phyloP scores from a whole-genome alignment of 1,140 invertebrate genomes.

The Hesperophylax magnus region DNA sequence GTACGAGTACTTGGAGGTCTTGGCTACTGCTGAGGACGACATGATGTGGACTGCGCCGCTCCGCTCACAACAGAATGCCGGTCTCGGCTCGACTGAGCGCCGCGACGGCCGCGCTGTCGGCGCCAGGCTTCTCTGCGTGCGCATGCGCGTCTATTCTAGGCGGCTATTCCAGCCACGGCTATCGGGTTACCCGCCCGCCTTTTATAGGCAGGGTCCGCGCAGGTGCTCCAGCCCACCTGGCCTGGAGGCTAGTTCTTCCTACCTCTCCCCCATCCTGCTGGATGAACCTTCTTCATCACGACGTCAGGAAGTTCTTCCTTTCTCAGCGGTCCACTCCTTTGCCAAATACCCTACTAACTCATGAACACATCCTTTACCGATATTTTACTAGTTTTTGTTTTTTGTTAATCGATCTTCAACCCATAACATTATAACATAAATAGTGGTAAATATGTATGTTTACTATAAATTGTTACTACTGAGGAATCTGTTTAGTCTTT shows the following conservation, averaged over 20 bases:
- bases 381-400: too few species aligned
- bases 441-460: too few species aligned
- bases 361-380: too few species aligned
- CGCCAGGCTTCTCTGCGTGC: conserved; percentile 30
- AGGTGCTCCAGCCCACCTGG: conserved; percentile 34
- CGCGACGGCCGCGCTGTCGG: conserved; percentile 33
- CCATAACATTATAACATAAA: too few species aligned
- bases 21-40: conserved; percentile 83
- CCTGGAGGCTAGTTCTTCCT: background rate
- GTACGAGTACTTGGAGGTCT: conserved; percentile 92
- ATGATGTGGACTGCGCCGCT: conserved; percentile 46
- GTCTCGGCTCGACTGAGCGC: conserved; percentile 54
- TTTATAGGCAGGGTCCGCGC: conserved; percentile 37
- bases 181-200: conserved; percentile 50
- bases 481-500: too few species aligned
- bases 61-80: conserved; percentile 48
- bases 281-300: background rate
- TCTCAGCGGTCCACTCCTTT: too few species aligned
- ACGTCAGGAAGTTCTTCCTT: too few species aligned
- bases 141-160: conserved; percentile 52
- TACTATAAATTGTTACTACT: too few species aligned
- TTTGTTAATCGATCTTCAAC: too few species aligned
- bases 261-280: background rate
- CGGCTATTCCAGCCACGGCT: conserved; percentile 24
- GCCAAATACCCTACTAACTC: too few species aligned